Conservation (phyloP, 2,113 vertebrate species). For the Isurus oxyrinchus region DNA sequence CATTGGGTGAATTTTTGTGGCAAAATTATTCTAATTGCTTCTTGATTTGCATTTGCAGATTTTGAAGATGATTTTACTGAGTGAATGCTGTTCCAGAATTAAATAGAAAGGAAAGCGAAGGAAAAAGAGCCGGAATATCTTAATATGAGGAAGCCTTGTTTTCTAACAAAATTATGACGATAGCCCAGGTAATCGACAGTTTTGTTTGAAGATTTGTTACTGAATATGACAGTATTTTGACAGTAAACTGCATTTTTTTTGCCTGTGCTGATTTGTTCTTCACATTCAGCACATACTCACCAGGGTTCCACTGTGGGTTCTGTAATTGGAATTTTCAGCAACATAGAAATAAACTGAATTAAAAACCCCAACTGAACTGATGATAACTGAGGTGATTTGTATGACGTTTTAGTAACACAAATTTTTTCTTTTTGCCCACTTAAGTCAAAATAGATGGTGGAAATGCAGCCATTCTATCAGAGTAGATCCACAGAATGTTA, state of each 20-base stretch:
- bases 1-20: background rate
- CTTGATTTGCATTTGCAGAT: background rate
- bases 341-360: constrained; percentile 9
- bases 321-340: constrained; percentile 13
- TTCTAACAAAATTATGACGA: background rate
- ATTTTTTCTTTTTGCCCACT: constrained; percentile 9
- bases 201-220: background rate
- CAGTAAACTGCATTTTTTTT: background rate
- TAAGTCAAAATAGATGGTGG: background rate
- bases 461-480: background rate
- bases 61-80: background rate
- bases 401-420: background rate
- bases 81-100: background rate
- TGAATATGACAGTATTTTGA: background rate
- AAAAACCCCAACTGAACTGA: background rate
- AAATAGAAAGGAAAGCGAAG: background rate
- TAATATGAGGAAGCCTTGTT: background rate
- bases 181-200: background rate
- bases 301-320: background rate
- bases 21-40: background rate
- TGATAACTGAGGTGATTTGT: background rate
- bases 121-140: background rate
- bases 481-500: background rate
- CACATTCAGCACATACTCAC: constrained; percentile 24
- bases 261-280: background rate